These are phyloP conservation scores for Trinectes maculatus DNA, from an alignment of 2,113 vertebrate species.

Conservation along the genomic window DNA sequence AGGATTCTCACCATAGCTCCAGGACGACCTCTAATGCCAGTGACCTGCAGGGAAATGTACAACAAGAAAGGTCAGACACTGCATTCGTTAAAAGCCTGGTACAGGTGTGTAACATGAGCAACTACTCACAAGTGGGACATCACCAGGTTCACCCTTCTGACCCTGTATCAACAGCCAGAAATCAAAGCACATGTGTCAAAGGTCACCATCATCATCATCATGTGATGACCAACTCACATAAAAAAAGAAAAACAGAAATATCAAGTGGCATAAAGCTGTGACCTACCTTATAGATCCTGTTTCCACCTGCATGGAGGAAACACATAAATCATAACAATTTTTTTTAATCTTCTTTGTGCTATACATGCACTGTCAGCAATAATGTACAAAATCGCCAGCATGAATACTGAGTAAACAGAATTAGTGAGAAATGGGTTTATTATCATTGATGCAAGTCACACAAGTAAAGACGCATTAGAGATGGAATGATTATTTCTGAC, in stretches of 20 bases:
- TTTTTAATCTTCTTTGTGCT: slow-evolving; percentile 55
- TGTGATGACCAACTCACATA: no score
- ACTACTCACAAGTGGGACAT: slow-evolving; percentile 90
- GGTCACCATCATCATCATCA: no score
- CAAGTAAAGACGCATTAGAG: no score
- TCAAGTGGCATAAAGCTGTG: background rate
- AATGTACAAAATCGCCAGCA: no score
- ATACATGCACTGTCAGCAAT: no score
- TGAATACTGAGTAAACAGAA: no score
- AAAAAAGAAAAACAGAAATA: background rate
- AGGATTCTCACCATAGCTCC: slow-evolving; percentile 88
- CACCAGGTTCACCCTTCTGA: slow-evolving; percentile 96
- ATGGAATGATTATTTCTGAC: no score
- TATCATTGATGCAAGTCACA: no score
- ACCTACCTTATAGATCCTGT: slow-evolving; percentile 67
- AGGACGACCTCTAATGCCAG: slow-evolving; percentile 90
- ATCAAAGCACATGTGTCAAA: background rate
- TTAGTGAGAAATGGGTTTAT: no score
- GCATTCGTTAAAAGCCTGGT: background rate
- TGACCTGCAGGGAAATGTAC: slow-evolving; percentile 79
- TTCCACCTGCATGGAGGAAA: slow-evolving; percentile 47
- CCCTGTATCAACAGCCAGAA: slow-evolving; percentile 81
- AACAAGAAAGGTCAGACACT: slow-evolving; percentile 1
- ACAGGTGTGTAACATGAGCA: background rate
- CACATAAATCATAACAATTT: background rate